Percentiles rank a stretch among this genome's conserved stretches.
These are phyloP conservation scores for Marcusenius ussheri DNA, from an alignment of 2,113 vertebrate species.

Conservation along the genomic window DNA sequence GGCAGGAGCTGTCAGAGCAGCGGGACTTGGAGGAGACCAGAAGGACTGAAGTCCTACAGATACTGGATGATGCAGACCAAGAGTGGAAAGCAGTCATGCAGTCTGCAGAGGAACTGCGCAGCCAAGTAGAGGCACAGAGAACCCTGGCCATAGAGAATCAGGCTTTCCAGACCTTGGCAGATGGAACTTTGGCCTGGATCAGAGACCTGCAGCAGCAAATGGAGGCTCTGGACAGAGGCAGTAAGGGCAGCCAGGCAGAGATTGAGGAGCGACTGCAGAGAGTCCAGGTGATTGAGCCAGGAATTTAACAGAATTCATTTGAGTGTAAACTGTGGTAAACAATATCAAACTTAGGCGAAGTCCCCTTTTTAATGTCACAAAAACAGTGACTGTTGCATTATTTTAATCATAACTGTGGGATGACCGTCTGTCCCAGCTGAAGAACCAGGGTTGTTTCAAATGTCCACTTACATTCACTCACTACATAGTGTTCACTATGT, in stretches of 20 bases:
- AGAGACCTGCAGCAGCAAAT: constrained; percentile 36
- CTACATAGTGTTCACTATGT: too few relatives aligned
- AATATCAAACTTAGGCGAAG: background rate
- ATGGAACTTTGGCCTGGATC: constrained; percentile 43
- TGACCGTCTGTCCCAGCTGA: background rate
- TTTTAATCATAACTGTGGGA: background rate
- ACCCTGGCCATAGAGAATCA: constrained; percentile 13
- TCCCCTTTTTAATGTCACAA: background rate
- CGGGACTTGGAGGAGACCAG: constrained; percentile 41
- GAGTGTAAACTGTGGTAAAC: background rate
- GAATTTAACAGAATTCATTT: background rate
- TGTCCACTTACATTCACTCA: too few relatives aligned
- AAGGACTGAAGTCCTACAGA: constrained; percentile 34
- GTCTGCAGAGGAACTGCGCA: constrained; percentile 43
- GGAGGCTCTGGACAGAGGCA: background rate
- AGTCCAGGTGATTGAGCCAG: background rate
- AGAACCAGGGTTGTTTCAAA: background rate
- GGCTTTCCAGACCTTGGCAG: constrained; percentile 16
- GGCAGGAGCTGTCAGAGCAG: constrained; percentile 37
- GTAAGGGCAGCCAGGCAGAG: constrained; percentile 12
- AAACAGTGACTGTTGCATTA: background rate
- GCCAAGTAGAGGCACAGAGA: constrained; percentile 17
- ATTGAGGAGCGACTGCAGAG: background rate
- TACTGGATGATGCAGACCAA: constrained; percentile 33
- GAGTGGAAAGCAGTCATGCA: constrained; percentile 43